Base-by-base conservation (phyloP, 2,797 vertebrate species). In the Tinamus major region DNA sequence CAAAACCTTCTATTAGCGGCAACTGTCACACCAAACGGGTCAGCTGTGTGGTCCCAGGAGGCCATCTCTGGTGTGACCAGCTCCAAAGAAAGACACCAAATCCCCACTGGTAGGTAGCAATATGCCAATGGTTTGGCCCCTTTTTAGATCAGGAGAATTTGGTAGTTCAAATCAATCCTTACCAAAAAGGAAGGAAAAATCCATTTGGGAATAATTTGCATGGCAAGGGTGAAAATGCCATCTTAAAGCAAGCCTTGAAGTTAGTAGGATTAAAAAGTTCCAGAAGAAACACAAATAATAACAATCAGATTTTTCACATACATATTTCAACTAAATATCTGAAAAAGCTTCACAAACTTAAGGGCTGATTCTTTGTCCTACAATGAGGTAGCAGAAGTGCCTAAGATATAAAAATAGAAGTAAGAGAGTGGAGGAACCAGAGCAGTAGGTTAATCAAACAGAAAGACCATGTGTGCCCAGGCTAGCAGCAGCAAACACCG, bases 81-180 rank as follows among this genome's bases (percentile, higher is more conserved):
- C 35, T 65, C 4, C 17, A 71, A 71, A 87, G 39, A 68, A 59
- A 37, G 20, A 53, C 37, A 80, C 10, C 29, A 56, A 41, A 67
- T 29, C 48, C 35, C 29, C 31, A 14, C 1, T 23, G 55, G 42
- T 13, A 53, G 21, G 48, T 55, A 78, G 44, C 0, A 1, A 67
- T 26, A 29, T 5, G 21, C 20, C 61, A 63, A 6, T 4, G 15
- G 35, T 19, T 84, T 44, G 41, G 61, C 4, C 26, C 51, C 11
- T 33, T 59, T 62, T 33, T 39, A 69, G 33, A 82, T 26, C 5
- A 31, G 62, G 72, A 41, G 6, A 29, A 27, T 80, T 46, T 33
- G 63, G 18, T n/a, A 70, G 12, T 35, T 75, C 55, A 92, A 79
- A 75, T 49, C 6, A 81, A 78, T 24, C 18, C 20, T 51, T 82